Conservation (phyloP, 2,797 vertebrate genomes). For the Tamandua tetradactyla region DNA sequence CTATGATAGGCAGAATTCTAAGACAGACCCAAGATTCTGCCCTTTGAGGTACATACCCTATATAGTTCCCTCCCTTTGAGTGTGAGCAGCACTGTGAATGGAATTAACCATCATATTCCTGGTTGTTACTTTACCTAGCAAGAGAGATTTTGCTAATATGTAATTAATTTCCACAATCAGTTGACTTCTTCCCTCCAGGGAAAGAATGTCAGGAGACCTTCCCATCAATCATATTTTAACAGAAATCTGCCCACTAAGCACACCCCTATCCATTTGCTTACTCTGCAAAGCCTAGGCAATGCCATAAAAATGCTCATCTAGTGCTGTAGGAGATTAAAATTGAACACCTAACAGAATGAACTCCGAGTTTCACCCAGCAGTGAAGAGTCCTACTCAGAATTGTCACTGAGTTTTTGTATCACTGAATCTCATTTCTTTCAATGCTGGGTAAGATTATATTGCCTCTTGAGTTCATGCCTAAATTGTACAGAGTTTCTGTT, state of each 20-base stretch:
- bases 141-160: background rate
- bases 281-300: background rate
- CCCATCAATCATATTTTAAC: background rate
- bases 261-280: background rate
- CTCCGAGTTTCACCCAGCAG: background rate
- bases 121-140: background rate
- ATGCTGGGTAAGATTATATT: background rate
- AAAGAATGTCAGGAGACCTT: background rate
- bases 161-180: background rate
- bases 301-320: background rate
- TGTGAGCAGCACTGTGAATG: background rate
- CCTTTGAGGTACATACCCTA: background rate
- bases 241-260: background rate
- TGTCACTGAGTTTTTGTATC: background rate
- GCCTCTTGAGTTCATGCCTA: background rate
- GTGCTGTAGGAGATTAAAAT: background rate
- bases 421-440: background rate
- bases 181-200: background rate
- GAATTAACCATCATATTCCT: background rate
- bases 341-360: background rate
- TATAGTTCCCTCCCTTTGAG: background rate
- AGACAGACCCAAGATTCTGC: background rate
- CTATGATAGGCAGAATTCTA: background rate
- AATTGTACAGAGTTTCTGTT: no score
- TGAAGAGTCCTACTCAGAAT: background rate